phyloP scores from a whole-genome alignment of 37 sponge, comb jelly and placozoan genomes.

The Halichondria panicea region DNA sequence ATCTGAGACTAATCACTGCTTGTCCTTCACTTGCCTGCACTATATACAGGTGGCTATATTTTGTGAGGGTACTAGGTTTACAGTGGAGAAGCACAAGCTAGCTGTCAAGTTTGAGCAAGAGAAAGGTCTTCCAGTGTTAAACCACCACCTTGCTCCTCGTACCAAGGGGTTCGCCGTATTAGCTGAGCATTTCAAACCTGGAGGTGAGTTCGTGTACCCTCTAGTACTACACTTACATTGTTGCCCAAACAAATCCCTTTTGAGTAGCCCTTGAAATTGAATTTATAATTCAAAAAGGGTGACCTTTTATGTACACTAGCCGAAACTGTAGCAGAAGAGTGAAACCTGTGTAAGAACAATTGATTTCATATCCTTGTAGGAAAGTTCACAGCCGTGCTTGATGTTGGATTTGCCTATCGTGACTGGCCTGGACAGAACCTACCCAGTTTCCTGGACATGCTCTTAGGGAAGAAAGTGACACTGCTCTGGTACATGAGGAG shows the following conservation, averaged over 20 bases:
- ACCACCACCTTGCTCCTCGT: slow-evolving; percentile 76
- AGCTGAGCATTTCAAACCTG: slow-evolving; percentile 25
- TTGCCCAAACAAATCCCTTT: neutral
- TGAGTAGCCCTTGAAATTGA: neutral
- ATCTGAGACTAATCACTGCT: too few species aligned
- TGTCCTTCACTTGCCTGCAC: too few species aligned
- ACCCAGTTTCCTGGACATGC: slow-evolving; percentile 33
- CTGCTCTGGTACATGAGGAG: slow-evolving; percentile 56
- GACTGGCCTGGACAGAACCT: neutral
- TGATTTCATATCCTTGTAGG: slow-evolving; percentile 12
- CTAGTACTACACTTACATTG: neutral
- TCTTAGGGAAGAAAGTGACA: slow-evolving; percentile 19
- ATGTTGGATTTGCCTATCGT: slow-evolving; percentile 62
- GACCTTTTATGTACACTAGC: neutral
- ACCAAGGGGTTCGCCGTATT: slow-evolving; percentile 78
- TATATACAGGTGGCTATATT: slow-evolving; percentile 50
- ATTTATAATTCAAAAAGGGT: neutral
- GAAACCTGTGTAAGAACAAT: neutral
- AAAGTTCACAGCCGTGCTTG: slow-evolving; percentile 42
- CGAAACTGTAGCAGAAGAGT: neutral
- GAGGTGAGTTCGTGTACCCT: slow-evolving; percentile 2
- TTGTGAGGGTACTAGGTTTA: slow-evolving; percentile 85
- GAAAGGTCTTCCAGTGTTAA: slow-evolving; percentile 56
- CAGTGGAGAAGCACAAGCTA: slow-evolving; percentile 57
- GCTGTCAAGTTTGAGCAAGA: slow-evolving; percentile 57